Evolutionary conservation across 2,797 vertebrate species (phyloP).

Genomic region (Eospalax fontanierii): DNA sequence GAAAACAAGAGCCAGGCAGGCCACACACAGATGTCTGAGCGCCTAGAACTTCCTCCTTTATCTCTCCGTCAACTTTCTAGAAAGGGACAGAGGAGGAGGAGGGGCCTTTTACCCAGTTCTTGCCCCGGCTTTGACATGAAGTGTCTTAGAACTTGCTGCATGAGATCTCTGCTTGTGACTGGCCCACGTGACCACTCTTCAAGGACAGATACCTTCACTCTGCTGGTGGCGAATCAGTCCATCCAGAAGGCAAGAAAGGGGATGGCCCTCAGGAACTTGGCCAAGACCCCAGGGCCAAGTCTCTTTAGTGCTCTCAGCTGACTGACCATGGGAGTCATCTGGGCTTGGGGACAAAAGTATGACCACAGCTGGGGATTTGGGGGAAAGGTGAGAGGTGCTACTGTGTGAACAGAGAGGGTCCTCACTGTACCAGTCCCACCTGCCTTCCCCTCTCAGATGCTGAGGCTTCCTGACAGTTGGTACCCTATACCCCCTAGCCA

Average conservation of each 20-base stretch:
- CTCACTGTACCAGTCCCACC: background rate
- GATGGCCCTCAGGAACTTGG: background rate
- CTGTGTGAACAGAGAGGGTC: accelerated
- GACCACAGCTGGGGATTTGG: background rate
- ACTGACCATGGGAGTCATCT: background rate
- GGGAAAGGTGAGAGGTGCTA: background rate
- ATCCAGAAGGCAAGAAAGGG: background rate
- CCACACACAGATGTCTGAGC: background rate
- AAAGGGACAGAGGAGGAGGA: background rate
- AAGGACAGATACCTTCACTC: background rate
- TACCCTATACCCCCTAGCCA: accelerated
- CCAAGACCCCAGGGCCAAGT: background rate
- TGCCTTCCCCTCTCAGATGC: background rate
- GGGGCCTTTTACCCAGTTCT: background rate
- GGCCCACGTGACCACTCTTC: accelerated
- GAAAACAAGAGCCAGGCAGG: background rate
- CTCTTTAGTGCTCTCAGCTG: background rate
- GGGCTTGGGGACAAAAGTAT: background rate
- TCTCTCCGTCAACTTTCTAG: background rate
- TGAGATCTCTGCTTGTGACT: accelerated
- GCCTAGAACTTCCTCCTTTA: conserved; percentile 19
- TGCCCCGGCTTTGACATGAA: background rate
- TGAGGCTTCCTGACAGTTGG: background rate
- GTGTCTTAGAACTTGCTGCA: no score
- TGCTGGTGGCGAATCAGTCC: no score